Percentiles rank a stretch among this genome's conserved stretches.
phyloP scores from a whole-genome alignment of 2,797 vertebrate genomes.

The Melanotaenia parkinsoni region DNA sequence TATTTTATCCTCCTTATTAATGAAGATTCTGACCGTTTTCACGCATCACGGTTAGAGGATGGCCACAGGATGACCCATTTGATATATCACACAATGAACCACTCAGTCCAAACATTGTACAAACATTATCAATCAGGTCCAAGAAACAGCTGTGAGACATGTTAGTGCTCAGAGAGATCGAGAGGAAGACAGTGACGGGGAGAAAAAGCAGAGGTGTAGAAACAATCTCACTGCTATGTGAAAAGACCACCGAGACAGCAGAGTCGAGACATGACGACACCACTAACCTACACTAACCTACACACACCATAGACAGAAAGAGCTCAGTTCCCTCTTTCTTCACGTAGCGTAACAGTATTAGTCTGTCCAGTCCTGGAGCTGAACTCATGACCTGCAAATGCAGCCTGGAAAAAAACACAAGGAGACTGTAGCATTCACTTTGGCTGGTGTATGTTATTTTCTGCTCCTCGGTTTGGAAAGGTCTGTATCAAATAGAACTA shows the following conservation, averaged over 20 bases:
- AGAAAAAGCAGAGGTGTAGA: conserved; percentile 1
- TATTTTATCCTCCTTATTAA: too few relatives aligned
- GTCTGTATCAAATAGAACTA: conserved; percentile 1
- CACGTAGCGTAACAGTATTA: conserved; percentile 15
- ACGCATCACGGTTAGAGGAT: too few relatives aligned
- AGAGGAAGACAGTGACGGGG: conserved; percentile 5
- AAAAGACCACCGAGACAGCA: conserved; percentile 34
- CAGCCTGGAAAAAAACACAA: not conserved
- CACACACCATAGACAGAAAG: not conserved
- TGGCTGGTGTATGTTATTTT: not conserved
- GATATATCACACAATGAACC: too few relatives aligned
- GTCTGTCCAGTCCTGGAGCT: conserved; percentile 10
- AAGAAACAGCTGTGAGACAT: too few relatives aligned
- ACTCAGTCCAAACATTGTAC: too few relatives aligned
- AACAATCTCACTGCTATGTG: conserved; percentile 35
- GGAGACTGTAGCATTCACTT: not conserved
- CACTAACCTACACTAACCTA: not conserved
- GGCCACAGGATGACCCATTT: too few relatives aligned
- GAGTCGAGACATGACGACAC: conserved; percentile 28
- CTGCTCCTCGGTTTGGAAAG: conserved; percentile 11
- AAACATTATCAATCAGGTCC: too few relatives aligned
- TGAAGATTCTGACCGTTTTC: too few relatives aligned
- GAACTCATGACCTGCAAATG: conserved; percentile 38
- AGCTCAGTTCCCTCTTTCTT: conserved; percentile 22
- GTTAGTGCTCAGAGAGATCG: conserved; percentile 3